Base-by-base conservation (phyloP, 2,888 invertebrate species). In the Ischnura elegans region DNA sequence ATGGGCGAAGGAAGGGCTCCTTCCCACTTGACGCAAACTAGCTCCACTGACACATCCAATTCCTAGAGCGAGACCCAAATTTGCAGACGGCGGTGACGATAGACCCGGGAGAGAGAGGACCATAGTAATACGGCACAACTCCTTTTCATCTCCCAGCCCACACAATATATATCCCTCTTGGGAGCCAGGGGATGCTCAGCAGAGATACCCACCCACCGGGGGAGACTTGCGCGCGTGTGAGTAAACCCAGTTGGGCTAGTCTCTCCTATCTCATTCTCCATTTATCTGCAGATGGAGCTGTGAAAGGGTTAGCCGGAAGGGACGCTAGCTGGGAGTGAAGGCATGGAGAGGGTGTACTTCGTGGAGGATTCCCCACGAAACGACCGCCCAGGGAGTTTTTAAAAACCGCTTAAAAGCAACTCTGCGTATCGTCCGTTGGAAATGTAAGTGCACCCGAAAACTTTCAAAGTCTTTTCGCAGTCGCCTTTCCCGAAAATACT, bases 361-460 rank as follows among this genome's bases (percentile, higher is more conserved):
- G 47, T 13, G 47, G 13, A 13, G 47, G 47, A 47, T 8, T 36
- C 36, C 76, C 36, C 13, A 36, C 36, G n/a, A 76, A 61, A 76
- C 76, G 76, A 76, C 76, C 76, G 76, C 76, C 76, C 76, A 29
- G 76, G 76, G 76, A 76, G 76, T 76, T 76, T 76, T 76, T 76
- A 76, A 76, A 76, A 76, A 76, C 76, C 76, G 76, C 76, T 76
- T 76, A 76, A 76, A 76, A 76, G 76, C 76, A 76, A 36, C 36
- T 36, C 36, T 76, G 29, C 29, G 76, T 76, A 36, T 36, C 10
- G 29, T 76, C 25, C 8, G 76, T 13, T 1, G 61, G 76, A 76
- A 36, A 76, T 13, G 36, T n/a, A n/a, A 76, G 76, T 76, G 76
- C 76, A 76, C 76, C 76, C 29, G 36, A 16, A 36, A 76, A 76